A percentile compares a stretch with the other conserved stretches of the same genome.
These are phyloP conservation scores for Silurus aristotelis DNA, from an alignment of 2,797 vertebrate genomes.

Conservation along the genomic window DNA sequence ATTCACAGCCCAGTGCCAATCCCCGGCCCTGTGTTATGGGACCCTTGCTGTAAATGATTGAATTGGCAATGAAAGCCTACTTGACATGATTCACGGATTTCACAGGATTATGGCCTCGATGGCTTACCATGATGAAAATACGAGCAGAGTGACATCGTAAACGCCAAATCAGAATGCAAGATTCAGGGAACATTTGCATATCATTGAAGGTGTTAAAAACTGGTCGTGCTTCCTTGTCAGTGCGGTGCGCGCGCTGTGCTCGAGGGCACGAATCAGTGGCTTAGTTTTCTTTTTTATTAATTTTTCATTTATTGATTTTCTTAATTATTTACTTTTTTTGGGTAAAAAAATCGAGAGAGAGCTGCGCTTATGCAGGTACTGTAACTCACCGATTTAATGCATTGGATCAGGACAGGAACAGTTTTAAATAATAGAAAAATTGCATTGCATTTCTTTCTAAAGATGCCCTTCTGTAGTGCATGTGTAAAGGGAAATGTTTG, in stretches of 20 bases:
- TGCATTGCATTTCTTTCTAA: not conserved
- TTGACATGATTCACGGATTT: too few species aligned
- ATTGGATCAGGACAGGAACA: too few species aligned
- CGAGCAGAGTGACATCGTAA: not conserved
- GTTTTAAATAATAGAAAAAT: not conserved
- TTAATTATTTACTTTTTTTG: not conserved
- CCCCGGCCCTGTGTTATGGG: too few species aligned
- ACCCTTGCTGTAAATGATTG: too few species aligned
- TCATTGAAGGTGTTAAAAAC: not conserved
- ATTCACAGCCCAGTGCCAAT: too few species aligned
- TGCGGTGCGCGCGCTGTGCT: not conserved
- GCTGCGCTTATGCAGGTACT: conserved; percentile 2
- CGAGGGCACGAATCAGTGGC: not conserved
- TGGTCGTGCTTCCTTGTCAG: not conserved
- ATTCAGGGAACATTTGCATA: not conserved
- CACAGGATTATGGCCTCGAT: not conserved
- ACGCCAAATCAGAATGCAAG: not conserved
- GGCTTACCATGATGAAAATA: not conserved
- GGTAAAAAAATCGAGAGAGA: not conserved
- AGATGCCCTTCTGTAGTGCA: not conserved
- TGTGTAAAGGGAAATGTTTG: not conserved
- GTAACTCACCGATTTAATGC: not conserved
- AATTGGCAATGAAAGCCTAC: too few species aligned
- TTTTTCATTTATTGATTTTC: not conserved
- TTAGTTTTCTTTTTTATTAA: too few species aligned